Evolutionary conservation across 1,140 invertebrate genomes (phyloP).

Genomic region (Aphelinus certus): DNA sequence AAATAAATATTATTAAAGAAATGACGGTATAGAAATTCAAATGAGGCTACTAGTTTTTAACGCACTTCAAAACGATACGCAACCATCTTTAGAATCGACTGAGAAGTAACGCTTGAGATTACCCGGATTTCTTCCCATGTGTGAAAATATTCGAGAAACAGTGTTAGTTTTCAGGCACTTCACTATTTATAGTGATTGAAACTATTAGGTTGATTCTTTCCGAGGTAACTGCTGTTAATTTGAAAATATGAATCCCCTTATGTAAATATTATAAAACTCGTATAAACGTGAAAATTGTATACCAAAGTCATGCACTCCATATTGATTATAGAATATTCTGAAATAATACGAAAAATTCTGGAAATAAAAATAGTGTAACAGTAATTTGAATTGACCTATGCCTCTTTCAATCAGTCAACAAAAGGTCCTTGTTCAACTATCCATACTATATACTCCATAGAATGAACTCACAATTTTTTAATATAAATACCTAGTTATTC

Average conservation of each 20-base stretch:
- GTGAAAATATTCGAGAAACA: conserved; percentile 11
- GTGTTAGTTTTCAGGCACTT: conserved; percentile 33
- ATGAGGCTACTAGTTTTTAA: background rate
- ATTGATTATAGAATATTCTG: too few relatives aligned
- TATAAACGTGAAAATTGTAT: conserved; percentile 38
- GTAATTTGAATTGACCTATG: too few relatives aligned
- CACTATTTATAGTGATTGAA: background rate
- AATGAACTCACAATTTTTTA: too few relatives aligned
- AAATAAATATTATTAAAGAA: conserved; percentile 27
- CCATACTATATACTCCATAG: too few relatives aligned
- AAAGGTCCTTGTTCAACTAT: too few relatives aligned
- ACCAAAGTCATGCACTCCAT: background rate
- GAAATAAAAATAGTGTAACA: too few relatives aligned
- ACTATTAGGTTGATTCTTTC: too few relatives aligned
- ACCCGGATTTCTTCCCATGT: background rate
- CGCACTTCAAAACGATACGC: background rate
- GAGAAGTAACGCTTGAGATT: background rate
- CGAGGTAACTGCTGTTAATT: too few relatives aligned
- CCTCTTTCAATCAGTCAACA: too few relatives aligned
- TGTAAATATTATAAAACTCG: conserved; percentile 26
- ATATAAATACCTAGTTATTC: too few relatives aligned
- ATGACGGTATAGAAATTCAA: background rate
- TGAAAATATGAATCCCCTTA: too few relatives aligned
- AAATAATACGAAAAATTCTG: too few relatives aligned
- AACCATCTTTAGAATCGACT: background rate